Base-by-base conservation (phyloP, 2,888 invertebrate species). In the Nymphalis c-album region DNA sequence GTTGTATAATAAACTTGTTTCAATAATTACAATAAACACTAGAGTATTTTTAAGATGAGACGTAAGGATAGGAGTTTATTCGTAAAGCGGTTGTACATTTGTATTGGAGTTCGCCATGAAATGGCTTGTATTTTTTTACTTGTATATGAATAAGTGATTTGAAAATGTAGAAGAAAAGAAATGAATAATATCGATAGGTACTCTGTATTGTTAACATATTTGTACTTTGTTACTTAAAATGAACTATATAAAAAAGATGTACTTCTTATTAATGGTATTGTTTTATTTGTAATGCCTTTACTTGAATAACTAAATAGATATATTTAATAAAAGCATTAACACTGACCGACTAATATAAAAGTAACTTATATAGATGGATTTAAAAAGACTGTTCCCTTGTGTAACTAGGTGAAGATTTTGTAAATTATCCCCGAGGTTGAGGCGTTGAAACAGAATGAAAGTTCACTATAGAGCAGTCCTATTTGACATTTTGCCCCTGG, bases 21-120 rank as follows among this genome's bases (percentile, higher is more conserved):
- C 63, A 64, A 59, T 69, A 61, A 63, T 67, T 59, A 45, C 68
- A 59, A 62, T 62, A 22, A 48, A 64, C 71, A 58, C 69, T 72
- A 69, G 66, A 64, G 57, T 60, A 26, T 60, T 60, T 13, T 31
- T 63, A 63, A 60, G 45, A 63, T 63, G 50, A 46, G 40, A 48
- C 35, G 22, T 57, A n/a, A 26, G 22, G n/a, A 58, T 55, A 57
- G 61, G 66, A 61, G 48, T 48, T 58, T 57, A 35, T 55, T 50
- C 26, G 57, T 57, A 62, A 31, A 61, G 45, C 59, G 50, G 16
- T 63, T 62, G 45, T 60, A 60, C 20, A 22, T 45, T 60, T 26
- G 17, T 22, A 46, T 16, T 5, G 47, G 45, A 47, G 17, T 46
- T 60, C 20, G 60, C 60, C 60, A 47, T 46, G 18, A 35, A 57